Conservation (phyloP, 2,113 vertebrate genomes). For the Tapirus terrestris region DNA sequence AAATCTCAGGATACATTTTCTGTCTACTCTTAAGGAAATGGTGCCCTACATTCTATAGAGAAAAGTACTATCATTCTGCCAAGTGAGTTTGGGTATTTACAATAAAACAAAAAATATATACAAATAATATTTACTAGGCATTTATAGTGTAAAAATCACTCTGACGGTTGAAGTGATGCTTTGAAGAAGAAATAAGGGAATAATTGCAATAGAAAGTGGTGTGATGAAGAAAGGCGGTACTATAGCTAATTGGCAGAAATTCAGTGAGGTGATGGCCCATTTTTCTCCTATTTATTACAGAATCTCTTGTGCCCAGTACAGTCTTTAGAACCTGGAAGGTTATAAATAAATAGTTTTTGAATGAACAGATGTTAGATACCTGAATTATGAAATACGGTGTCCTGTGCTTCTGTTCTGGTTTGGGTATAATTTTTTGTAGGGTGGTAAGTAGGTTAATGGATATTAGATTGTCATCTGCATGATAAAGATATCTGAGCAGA, state of each 20-base stretch:
- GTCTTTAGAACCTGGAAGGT: not conserved
- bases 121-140: not conserved
- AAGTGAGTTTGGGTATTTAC: not conserved
- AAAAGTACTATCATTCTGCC: not conserved
- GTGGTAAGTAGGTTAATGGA: not conserved
- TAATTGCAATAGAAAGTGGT: not conserved
- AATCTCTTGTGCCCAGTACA: not conserved
- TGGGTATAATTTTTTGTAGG: not conserved
- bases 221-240: not conserved
- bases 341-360: not conserved
- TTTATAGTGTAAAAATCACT: not conserved
- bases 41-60: not conserved
- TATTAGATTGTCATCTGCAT: not conserved
- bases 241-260: not conserved
- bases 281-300: not conserved
- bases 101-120: not conserved
- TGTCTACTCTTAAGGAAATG: not conserved
- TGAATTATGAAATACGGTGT: not conserved
- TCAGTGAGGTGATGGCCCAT: not conserved
- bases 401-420: not conserved
- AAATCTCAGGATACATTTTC: not conserved
- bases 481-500: not conserved
- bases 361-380: not conserved
- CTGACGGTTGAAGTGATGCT: not conserved
- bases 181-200: not conserved